Evolutionary conservation across 2,888 invertebrate species (phyloP), one percentile per base, ranked within the genome.

Genomic region (Polyploca ridens): DNA sequence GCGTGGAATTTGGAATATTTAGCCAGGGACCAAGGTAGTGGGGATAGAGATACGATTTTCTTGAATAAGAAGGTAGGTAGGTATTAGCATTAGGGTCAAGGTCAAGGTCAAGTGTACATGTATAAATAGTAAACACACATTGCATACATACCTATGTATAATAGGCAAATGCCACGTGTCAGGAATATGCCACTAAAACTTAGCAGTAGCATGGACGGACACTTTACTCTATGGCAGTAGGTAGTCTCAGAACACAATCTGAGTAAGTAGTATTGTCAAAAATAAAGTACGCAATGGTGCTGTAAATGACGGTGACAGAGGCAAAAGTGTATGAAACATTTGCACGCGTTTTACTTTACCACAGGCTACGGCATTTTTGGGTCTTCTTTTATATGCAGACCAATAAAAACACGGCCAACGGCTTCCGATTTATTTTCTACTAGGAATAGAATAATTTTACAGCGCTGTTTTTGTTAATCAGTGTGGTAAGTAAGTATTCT

Each of bases 31-130:
- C 4, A 49, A 7, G 1, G 54, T 7, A 41, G 13, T 4, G 13
- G 54, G 54, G 19, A 19, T 19, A 19, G 19, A 19, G 19, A 54
- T 44, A 44, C 13, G 44, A 7, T 3, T 54, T 54, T 19, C 54
- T 19, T 54, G 54, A 54, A 19, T 54, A 54, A 54, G 54, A 19
- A n/a, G 10, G 54, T 54, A n/a, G 10, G 8, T 54, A 54, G 8
- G 16, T 54, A 54, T 54, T 10, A 19, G 58, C 54, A 58, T 63
- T 65, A 62, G 66, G 82, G 79, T 80, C 80, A 80, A 77, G 82
- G 78, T 81, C 82, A 82, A 83, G 79, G 81, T 78, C 79, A 80
- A 64, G 11, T 41, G 63, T 62, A 57, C 70, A 63, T 65, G 65
- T 66, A 63, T 65, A 63, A 64, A 64, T 33, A 60, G 35, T 54